Evolutionary conservation across 2,888 invertebrate genomes (phyloP), one percentile per base, ranked within the genome.

Genomic region (Scaptomyza cyrtandrae): DNA sequence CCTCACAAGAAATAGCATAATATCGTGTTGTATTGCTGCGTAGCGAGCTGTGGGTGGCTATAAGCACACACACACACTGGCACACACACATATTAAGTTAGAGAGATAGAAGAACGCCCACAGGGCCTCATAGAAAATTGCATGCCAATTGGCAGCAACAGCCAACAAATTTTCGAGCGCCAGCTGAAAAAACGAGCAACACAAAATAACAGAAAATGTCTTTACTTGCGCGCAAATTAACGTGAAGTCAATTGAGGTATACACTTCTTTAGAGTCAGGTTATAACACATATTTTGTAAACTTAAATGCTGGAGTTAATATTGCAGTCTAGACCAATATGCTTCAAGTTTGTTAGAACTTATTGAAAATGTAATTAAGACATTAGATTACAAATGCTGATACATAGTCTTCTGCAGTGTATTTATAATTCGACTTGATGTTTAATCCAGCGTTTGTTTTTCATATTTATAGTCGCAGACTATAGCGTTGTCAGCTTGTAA

Each of bases 91-190:
- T 14, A 49, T 57, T 43, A 54, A 44, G 14, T 54, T 39, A 7
- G 19, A 50, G 37, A 14, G 37, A 37, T 58, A 56, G 57, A 45
- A 52, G 55, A 64, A 78, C 73, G 67, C 84, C 86, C 85, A 78
- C 75, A 64, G 56, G 27, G 57, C 67, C 64, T 55, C 13, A 33
- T 49, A 16, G 63, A 66, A 84, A 77, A 78, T 72, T 85, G 80
- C 80, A 88, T 74, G 74, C 68, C 84, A 85, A 78, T 86, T 80
- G 86, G 69, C 72, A 75, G 71, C 65, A 65, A 61, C 63, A 57
- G 58, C 64, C 58, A 73, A 82, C 71, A 68, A 74, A 71, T 75
- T 80, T 82, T 64, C 58, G 58, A 70, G 66, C 67, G 54, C 50
- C 60, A 39, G 13, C 50, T 62, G 69, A 74, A 41, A 45, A 35